Percentiles rank a stretch among this genome's conserved stretches.
Evolutionary conservation across 2,113 vertebrate species (phyloP).

Genomic region (Thalassoma bifasciatum): DNA sequence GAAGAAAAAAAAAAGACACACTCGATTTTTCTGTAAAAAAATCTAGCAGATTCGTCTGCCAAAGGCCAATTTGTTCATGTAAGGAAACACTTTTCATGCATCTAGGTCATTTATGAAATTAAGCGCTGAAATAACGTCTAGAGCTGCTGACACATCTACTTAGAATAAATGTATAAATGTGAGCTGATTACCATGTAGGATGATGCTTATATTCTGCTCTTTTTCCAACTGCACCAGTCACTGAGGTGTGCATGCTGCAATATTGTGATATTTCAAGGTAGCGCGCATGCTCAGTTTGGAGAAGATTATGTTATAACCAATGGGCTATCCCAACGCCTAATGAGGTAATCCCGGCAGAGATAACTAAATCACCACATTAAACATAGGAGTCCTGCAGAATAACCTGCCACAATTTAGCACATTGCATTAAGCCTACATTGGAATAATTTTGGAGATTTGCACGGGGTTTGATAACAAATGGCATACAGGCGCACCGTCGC

Average conservation of each 20-base stretch:
- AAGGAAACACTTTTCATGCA: constrained; percentile 40
- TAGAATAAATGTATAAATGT: constrained; percentile 65
- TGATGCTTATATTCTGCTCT: constrained; percentile 69
- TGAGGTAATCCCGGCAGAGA: constrained; percentile 73
- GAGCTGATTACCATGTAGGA: constrained; percentile 69
- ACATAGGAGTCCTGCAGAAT: constrained; percentile 46
- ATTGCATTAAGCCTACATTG: constrained; percentile 3
- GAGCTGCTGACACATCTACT: constrained; percentile 35
- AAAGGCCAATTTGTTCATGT: constrained; percentile 33
- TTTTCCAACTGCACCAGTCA: constrained; percentile 68
- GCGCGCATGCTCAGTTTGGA: constrained; percentile 76
- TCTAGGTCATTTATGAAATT: constrained; percentile 38
- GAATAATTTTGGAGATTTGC: constrained; percentile 6
- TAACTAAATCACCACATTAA: constrained; percentile 68
- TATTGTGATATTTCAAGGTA: constrained; percentile 70
- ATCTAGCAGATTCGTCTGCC: constrained; percentile 4
- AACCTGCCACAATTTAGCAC: constrained; percentile 27
- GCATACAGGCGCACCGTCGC: neutral
- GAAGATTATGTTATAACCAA: constrained; percentile 73
- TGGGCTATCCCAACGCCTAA: constrained; percentile 67
- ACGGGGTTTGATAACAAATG: neutral
- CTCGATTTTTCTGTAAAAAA: constrained; percentile 26
- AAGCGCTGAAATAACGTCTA: constrained; percentile 33
- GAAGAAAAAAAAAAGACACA: constrained; percentile 14
- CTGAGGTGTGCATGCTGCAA: constrained; percentile 63